Conservation (phyloP, 2,888 invertebrate species). For the Yponomeuta evonymella region DNA sequence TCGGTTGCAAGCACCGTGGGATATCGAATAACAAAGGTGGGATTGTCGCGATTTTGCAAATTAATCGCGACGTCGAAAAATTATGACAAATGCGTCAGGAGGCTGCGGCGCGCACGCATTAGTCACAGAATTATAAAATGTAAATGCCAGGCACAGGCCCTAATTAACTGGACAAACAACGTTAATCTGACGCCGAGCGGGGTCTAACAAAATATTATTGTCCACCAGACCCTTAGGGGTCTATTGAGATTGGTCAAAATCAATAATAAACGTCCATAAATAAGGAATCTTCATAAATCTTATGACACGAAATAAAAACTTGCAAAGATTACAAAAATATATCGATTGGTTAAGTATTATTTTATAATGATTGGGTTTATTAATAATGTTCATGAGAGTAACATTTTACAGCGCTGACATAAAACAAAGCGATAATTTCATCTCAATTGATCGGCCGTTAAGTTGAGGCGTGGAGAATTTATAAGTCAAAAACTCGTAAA, state of each 20-base stretch:
- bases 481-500: conserved; percentile 71
- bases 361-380: neutral
- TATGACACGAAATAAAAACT: conserved; percentile 9
- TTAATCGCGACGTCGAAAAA: conserved; percentile 73
- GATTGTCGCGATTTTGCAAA: conserved; percentile 62
- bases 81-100: conserved; percentile 67
- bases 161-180: conserved; percentile 58
- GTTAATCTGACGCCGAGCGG: conserved; percentile 43
- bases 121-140: conserved; percentile 66
- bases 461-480: conserved; percentile 63
- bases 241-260: conserved; percentile 9
- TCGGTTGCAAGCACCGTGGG: conserved; percentile 39
- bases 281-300: neutral
- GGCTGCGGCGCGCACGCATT: conserved; percentile 49
- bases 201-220: conserved; percentile 39
- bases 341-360: neutral
- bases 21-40: conserved; percentile 47
- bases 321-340: neutral
- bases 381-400: neutral
- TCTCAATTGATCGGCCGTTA: conserved; percentile 59
- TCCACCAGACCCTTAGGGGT: conserved; percentile 28
- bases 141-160: conserved; percentile 46
- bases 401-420: conserved; percentile 7
- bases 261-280: conserved; percentile 6
- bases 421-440: conserved; percentile 55